Conservation (phyloP, 2,113 vertebrate genomes). For the Pelvicachromis taeniatus region DNA sequence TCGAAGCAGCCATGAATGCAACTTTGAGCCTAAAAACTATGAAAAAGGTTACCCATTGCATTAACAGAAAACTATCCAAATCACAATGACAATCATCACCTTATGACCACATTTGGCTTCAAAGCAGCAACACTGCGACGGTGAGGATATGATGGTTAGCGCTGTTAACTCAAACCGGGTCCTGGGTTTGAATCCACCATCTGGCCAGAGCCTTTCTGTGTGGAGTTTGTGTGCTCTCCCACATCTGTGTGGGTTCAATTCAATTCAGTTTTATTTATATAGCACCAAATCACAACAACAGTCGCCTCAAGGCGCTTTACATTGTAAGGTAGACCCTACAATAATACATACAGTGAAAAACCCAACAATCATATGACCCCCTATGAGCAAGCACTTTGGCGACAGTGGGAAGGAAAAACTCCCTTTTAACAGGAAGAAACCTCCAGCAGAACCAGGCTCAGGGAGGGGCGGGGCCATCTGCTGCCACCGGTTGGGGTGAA, state of each 20-base stretch:
- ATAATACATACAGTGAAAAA: no score
- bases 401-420: no score
- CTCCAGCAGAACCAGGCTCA: no score
- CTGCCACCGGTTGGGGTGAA: no score
- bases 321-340: no score
- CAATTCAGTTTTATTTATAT: no score
- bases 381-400: no score
- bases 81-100: accelerated
- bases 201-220: not conserved
- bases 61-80: not conserved
- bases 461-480: no score
- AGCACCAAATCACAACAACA: no score
- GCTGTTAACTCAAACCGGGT: not conserved
- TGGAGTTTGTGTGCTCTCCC: not conserved
- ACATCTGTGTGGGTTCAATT: accelerated
- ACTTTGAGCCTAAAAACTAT: not conserved
- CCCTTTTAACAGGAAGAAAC: no score
- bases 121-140: not conserved
- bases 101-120: accelerated
- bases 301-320: no score
- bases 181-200: not conserved
- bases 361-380: no score
- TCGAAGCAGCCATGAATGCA: not conserved
- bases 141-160: not conserved
- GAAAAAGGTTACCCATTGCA: not conserved